Conservation (phyloP, 2,888 invertebrate species). For the Agriopis leucophaearia region DNA sequence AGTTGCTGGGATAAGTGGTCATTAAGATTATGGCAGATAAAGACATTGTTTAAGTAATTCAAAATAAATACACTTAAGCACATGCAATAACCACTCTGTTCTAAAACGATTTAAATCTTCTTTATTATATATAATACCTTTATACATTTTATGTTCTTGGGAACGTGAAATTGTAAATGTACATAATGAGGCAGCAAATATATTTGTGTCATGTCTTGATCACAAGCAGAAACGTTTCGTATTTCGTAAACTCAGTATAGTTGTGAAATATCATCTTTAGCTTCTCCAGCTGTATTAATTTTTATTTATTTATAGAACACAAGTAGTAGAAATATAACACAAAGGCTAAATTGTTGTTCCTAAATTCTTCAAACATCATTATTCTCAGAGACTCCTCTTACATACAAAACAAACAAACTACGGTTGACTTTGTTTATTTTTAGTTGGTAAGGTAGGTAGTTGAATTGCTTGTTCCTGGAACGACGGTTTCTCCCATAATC, state of each 20-base stretch:
- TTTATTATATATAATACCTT: slow-evolving; percentile 51
- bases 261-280: slow-evolving; percentile 37
- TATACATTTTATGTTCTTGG: slow-evolving; percentile 52
- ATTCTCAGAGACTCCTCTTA: slow-evolving; percentile 71
- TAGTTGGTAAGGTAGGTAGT: slow-evolving; percentile 70
- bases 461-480: slow-evolving; percentile 79
- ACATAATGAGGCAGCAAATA: slow-evolving; percentile 54
- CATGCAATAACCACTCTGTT: slow-evolving; percentile 38
- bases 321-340: slow-evolving; percentile 51
- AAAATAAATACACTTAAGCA: slow-evolving; percentile 41
- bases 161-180: slow-evolving; percentile 54
- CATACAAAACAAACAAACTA: slow-evolving; percentile 78
- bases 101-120: slow-evolving; percentile 35
- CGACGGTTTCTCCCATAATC: slow-evolving; percentile 75
- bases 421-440: slow-evolving; percentile 80
- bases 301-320: slow-evolving; percentile 55
- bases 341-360: slow-evolving; percentile 59
- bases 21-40: slow-evolving; percentile 46
- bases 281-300: slow-evolving; percentile 51
- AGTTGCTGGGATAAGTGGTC: slow-evolving; percentile 53
- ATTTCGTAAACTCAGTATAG: slow-evolving; percentile 32
- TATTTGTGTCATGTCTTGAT: slow-evolving; percentile 41
- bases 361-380: slow-evolving; percentile 76
- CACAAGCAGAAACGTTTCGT: slow-evolving; percentile 33
- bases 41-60: slow-evolving; percentile 51